Base-by-base conservation (phyloP, 2,113 vertebrate species). In the Microtus montanus region DNA sequence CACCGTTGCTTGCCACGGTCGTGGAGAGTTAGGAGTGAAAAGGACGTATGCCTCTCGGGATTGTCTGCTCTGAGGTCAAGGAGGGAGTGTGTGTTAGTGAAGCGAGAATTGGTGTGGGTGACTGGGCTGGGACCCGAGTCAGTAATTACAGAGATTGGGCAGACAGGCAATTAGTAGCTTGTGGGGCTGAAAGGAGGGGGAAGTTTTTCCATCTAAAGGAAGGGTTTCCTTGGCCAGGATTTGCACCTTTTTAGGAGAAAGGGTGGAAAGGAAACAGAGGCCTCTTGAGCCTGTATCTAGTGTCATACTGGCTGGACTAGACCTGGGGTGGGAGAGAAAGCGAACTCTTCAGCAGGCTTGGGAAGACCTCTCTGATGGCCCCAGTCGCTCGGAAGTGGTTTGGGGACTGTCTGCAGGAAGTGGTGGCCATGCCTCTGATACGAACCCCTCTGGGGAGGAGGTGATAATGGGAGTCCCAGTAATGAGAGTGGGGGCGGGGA, bases 151-250 rank as follows among this genome's bases (percentile, higher is more conserved):
- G 95, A 96, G 94, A 78, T 68, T 79, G 84, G 87, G 80, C 82
- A 97, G 97, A 97, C 95, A 90, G 96, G 87, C 97, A 96, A 93
- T 97, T 97, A 96, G 96, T 87, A 94, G 86, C 89, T 96, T 94
- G 93, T 77, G 79, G 85, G 87, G 84, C 74, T 91, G 95, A 93
- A 58, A 66, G 35, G 78, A 54, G 71, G 61, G 87, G 49, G 38
- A 64, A 89, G 52, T 26, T 28, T 14, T 84, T 89, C 74, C 64
- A 75, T 54, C 30, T 41, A 71, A 74, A 93, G 85, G 74, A 85
- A 89, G 80, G 87, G 49, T 94, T 90, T 61, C 84, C 80, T 63
- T 91, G 75, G 77, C 68, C 38, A 49, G 80, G 54, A 58, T 64
- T 64, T 58, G 49, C 66, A 78, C n/a, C 82, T 87, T 47, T 94